Evolutionary conservation across 2,113 vertebrate species (phyloP).

Genomic region (Hiodon tergisus): DNA sequence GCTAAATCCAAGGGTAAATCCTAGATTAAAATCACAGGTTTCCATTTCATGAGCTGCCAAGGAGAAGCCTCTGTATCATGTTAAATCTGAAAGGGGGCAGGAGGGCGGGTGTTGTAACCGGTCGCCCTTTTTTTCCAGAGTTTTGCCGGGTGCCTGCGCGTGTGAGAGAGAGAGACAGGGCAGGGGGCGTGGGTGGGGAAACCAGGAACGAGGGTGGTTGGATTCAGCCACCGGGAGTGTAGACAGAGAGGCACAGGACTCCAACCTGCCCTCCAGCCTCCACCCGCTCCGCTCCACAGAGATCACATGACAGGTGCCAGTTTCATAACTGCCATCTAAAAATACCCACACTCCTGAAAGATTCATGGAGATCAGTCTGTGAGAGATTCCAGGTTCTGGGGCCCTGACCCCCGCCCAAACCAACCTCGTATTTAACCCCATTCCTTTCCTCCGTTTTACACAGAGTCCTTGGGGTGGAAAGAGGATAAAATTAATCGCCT

Average conservation of each 20-base stretch:
- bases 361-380: slow-evolving; percentile 52
- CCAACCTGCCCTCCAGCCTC: slow-evolving; percentile 13
- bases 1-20: slow-evolving; percentile 46
- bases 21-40: slow-evolving; percentile 42
- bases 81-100: neutral
- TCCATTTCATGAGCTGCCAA: slow-evolving; percentile 38
- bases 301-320: slow-evolving; percentile 68
- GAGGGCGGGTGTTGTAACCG: slow-evolving; percentile 4
- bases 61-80: slow-evolving; percentile 23
- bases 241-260: neutral
- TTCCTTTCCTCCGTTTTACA: neutral
- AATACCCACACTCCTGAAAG: slow-evolving; percentile 58
- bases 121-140: neutral
- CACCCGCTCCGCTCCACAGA: slow-evolving; percentile 37
- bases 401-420: neutral
- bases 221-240: neutral
- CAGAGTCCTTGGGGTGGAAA: neutral
- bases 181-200: neutral
- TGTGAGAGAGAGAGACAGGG: neutral
- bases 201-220: slow-evolving; percentile 7
- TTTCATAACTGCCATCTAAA: slow-evolving; percentile 65
- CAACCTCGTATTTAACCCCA: neutral
- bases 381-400: slow-evolving; percentile 16
- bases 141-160: neutral
- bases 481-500: neutral